Base-by-base conservation (phyloP, 2,113 vertebrate genomes). In the Colinus virginianus region DNA sequence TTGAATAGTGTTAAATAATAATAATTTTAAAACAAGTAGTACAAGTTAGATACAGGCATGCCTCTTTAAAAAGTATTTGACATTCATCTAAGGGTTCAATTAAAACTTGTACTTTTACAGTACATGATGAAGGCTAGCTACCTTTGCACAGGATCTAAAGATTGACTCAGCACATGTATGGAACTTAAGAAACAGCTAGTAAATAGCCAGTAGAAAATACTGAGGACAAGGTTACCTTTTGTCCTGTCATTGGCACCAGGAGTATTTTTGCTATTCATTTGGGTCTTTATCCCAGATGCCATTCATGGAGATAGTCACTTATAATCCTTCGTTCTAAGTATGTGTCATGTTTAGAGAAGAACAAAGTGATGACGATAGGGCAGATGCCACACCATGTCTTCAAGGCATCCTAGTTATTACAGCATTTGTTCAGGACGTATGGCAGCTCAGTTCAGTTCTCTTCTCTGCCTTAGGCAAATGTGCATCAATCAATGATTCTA, bases 401-500 rank as follows among this genome's bases (percentile, higher is more conserved):
- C 21, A 38, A 67, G 82, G 45, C 71, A 69, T 89, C 46, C 51
- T 51, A 30, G 59, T 85, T 45, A 70, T 93, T 74, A 23, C 9
- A 87, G 42, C 43, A 13, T 87, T 85, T 77, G n/a, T 46, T 95
- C 71, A 77, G 76, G 79, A 78, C 49, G 28, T 59, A n/a, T 42
- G 63, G 48, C 81, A 87, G 43, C 23, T 90, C 62, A 28, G 46
- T 51, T 88, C 36, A 38, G 71, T 66, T 85, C 68, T 78, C 0
- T 5, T 78, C 48, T 55, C 78, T 95, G 91, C 79, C 1, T 0
- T 62, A 53, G 91, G 78, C 94, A 94, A 90, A 85, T 91, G 91
- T 96, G 75, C 75, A 95, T 92, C 81, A 89, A 87, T 84, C 84
- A 94, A 7, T 71, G 45, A 70, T 78, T 92, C 91, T 88, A 3